phyloP scores from a whole-genome alignment of 2,113 vertebrate species.

The Erinaceus europaeus region DNA sequence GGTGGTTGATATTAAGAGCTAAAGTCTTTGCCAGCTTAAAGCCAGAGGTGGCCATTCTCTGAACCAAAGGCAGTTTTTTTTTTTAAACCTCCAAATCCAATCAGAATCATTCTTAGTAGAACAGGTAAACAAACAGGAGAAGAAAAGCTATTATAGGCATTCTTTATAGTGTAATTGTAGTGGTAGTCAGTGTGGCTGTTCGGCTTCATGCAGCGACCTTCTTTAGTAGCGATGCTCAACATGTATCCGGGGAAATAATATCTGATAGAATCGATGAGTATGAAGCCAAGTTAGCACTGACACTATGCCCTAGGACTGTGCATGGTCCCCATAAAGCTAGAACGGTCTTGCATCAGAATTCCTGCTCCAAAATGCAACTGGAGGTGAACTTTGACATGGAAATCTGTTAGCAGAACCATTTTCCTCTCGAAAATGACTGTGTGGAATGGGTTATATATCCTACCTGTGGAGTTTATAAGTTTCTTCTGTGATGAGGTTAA shows the following conservation, averaged over 20 bases:
- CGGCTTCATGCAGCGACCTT: slow-evolving; percentile 41
- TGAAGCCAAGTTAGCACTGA: slow-evolving; percentile 58
- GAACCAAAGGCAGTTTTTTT: slow-evolving; percentile 63
- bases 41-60: slow-evolving; percentile 41
- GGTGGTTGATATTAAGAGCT: slow-evolving; percentile 64
- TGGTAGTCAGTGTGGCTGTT: slow-evolving; percentile 26
- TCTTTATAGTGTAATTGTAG: slow-evolving; percentile 58
- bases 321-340: slow-evolving; percentile 54
- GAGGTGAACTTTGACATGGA: slow-evolving; percentile 50
- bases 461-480: slow-evolving; percentile 28
- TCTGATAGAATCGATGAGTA: slow-evolving; percentile 58
- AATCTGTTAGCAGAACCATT: slow-evolving; percentile 50
- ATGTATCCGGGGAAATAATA: slow-evolving; percentile 49
- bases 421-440: slow-evolving; percentile 41
- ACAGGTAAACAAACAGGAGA: neutral
- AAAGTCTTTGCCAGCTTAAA: slow-evolving; percentile 21
- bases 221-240: slow-evolving; percentile 30
- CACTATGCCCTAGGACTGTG: slow-evolving; percentile 52
- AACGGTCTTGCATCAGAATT: slow-evolving; percentile 60
- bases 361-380: slow-evolving; percentile 47
- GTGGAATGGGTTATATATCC: slow-evolving; percentile 33
- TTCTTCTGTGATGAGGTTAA: slow-evolving; percentile 33
- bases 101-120: slow-evolving; percentile 71
- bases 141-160: slow-evolving; percentile 25
- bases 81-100: slow-evolving; percentile 65